Evolutionary conservation across 2,888 invertebrate genomes (phyloP).

Genomic region (Brachylomia viminalis): DNA sequence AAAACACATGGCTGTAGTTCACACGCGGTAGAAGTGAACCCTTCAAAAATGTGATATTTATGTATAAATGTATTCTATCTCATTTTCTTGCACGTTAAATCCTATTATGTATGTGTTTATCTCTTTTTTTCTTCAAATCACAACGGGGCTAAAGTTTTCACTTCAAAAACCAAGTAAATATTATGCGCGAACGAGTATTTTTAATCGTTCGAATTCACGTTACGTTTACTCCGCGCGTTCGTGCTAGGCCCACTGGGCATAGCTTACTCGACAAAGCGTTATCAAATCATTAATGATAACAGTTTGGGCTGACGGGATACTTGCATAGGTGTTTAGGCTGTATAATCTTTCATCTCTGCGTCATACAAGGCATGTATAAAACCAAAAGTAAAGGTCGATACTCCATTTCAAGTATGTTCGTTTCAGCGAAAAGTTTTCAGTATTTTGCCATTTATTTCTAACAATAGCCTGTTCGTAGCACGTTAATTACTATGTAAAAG

Average conservation of each 20-base stretch:
- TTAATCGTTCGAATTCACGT: too few relatives aligned
- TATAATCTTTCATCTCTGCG: constrained; percentile 40
- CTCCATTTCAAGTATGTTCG: constrained; percentile 21
- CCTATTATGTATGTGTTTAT: too few relatives aligned
- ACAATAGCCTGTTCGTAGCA: not conserved
- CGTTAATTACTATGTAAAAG: fast-evolving
- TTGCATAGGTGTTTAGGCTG: constrained; percentile 27
- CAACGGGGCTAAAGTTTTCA: too few relatives aligned
- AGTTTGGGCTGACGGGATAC: constrained; percentile 10
- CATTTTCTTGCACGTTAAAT: too few relatives aligned
- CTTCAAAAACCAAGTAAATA: too few relatives aligned
- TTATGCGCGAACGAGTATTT: too few relatives aligned
- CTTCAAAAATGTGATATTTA: too few relatives aligned
- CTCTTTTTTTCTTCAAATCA: too few relatives aligned
- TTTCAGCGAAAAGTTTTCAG: not conserved
- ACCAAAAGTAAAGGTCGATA: constrained; percentile 12
- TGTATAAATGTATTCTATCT: too few relatives aligned
- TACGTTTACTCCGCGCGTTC: not conserved
- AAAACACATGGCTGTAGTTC: too few relatives aligned
- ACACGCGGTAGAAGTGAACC: too few relatives aligned
- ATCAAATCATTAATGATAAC: constrained; percentile 45
- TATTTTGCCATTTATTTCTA: not conserved
- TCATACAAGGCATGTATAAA: constrained; percentile 6
- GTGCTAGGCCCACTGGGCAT: not conserved
- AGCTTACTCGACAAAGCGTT: constrained; percentile 11